These are phyloP conservation scores for Rachycentron canadum DNA, from an alignment of 2,797 vertebrate genomes.

Conservation along the genomic window DNA sequence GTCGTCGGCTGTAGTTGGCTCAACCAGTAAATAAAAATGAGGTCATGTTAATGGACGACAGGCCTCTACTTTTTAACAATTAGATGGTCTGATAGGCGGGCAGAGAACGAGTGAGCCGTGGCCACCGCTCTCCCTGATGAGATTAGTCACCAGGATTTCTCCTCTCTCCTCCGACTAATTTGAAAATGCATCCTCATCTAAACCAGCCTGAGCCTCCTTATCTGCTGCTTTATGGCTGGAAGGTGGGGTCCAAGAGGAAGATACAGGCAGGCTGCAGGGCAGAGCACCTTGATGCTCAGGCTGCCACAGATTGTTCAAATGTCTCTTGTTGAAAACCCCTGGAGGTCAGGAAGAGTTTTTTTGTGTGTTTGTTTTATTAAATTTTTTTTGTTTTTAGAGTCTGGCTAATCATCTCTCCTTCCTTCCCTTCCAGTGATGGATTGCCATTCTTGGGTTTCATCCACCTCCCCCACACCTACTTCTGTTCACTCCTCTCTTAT, in stretches of 20 bases:
- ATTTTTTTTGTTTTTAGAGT: conserved; percentile 17
- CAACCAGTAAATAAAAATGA: conserved; percentile 72
- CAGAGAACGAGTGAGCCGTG: conserved; percentile 59
- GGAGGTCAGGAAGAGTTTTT: conserved; percentile 39
- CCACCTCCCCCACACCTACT: conserved; percentile 20
- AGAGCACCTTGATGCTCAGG: neutral
- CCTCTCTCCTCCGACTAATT: conserved; percentile 80
- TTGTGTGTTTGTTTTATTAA: neutral
- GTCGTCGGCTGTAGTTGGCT: neutral
- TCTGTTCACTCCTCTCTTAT: conserved; percentile 14
- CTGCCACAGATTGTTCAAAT: conserved; percentile 61
- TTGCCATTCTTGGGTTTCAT: conserved; percentile 67
- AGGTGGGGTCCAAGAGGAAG: neutral
- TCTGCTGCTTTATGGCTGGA: conserved; percentile 66
- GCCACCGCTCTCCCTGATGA: conserved; percentile 77
- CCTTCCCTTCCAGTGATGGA: conserved; percentile 64
- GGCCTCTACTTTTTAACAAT: conserved; percentile 75
- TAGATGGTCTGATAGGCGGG: conserved; percentile 81
- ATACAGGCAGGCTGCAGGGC: neutral
- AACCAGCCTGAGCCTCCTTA: conserved; percentile 77
- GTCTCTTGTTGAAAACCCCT: conserved; percentile 48
- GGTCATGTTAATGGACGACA: conserved; percentile 78
- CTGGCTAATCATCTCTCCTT: conserved; percentile 55
- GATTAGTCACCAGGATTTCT: conserved; percentile 83
- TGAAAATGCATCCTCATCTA: conserved; percentile 83